Conservation (phyloP, 1,140 invertebrate species). For the Neodiprion fabricii region DNA sequence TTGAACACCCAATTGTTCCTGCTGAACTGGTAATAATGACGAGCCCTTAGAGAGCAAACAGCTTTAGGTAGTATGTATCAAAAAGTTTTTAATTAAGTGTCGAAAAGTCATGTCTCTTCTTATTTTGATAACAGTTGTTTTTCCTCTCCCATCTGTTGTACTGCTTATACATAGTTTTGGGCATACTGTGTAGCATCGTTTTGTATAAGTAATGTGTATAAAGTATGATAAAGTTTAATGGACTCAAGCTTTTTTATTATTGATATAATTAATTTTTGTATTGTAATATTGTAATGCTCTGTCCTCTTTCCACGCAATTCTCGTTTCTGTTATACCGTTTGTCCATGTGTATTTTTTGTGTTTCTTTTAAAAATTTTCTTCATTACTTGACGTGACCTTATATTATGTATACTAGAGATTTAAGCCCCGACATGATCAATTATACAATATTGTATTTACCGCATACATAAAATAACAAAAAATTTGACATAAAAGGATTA, state of each 20-base stretch:
- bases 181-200: not conserved
- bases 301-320: not conserved
- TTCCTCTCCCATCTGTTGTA: not conserved
- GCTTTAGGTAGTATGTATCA: slow-evolving; percentile 7
- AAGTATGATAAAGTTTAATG: not conserved
- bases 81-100: slow-evolving; percentile 6
- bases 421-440: not conserved
- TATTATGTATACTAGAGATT: not conserved
- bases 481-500: not conserved
- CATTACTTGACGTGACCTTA: not conserved
- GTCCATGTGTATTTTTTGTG: not conserved
- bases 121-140: not conserved
- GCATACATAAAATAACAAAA: too few relatives aligned
- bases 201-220: slow-evolving; percentile 3
- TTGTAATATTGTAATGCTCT: not conserved
- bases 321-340: slow-evolving; percentile 5
- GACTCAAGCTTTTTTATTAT: not conserved
- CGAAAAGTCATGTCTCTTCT: not conserved
- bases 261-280: not conserved
- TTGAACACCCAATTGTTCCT: too few relatives aligned
- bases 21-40: not conserved
- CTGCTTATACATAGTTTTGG: not conserved
- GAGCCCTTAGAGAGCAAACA: slow-evolving; percentile 4
- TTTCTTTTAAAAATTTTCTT: not conserved
- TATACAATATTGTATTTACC: not conserved